phyloP scores from a whole-genome alignment of 2,113 vertebrate species.

The Callorhinus ursinus region DNA sequence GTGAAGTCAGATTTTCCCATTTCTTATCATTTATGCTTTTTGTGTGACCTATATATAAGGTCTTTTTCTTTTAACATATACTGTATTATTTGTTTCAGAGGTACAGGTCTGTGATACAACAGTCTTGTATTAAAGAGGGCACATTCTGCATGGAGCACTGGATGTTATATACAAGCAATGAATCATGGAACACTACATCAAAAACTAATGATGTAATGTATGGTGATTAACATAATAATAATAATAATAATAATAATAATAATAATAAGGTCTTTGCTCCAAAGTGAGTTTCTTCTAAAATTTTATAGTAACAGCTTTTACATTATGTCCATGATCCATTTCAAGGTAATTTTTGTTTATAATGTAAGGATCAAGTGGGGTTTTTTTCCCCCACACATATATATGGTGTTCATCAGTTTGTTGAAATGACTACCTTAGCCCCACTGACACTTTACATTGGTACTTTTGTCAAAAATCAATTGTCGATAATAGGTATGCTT shows the following conservation, averaged over 20 bases:
- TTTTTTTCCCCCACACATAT: background rate
- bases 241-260: no score
- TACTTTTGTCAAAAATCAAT: background rate
- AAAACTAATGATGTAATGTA: no score
- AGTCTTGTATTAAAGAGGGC: no score
- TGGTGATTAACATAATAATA: no score
- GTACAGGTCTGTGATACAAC: no score
- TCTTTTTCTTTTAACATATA: background rate
- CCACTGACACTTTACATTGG: background rate
- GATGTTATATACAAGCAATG: no score
- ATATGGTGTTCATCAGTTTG: background rate
- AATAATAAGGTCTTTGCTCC: background rate
- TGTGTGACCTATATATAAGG: background rate
- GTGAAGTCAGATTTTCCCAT: background rate
- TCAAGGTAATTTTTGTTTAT: background rate
- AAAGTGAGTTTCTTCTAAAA: background rate
- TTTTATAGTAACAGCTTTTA: background rate
- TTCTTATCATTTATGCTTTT: background rate
- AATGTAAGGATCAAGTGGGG: background rate
- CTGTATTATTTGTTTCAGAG: no score
- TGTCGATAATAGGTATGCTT: background rate
- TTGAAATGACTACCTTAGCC: background rate
- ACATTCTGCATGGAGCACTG: no score
- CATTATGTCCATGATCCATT: background rate
- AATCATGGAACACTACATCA: no score